phyloP scores from a whole-genome alignment of 1,140 invertebrate species.

The Lepidostoma basale region DNA sequence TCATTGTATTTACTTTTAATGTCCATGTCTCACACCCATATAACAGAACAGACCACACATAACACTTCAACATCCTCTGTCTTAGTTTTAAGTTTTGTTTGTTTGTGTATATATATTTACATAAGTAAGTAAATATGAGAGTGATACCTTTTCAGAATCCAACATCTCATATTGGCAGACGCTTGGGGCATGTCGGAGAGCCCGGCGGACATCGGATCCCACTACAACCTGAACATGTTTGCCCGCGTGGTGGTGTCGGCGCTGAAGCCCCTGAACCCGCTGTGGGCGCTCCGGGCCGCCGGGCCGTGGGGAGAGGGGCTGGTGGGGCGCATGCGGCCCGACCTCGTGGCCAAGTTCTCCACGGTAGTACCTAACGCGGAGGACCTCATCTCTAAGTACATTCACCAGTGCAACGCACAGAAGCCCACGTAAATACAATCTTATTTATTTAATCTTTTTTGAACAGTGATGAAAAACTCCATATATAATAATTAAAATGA shows the following conservation, averaged over 20 bases:
- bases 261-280: slow-evolving; percentile 78
- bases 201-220: slow-evolving; percentile 57
- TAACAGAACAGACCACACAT: too few relatives aligned
- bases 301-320: slow-evolving; percentile 69
- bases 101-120: too few relatives aligned
- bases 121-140: too few relatives aligned
- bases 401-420: slow-evolving; percentile 88
- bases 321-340: slow-evolving; percentile 6
- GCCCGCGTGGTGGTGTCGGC: slow-evolving; percentile 67
- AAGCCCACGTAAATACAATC: slow-evolving; percentile 78
- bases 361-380: slow-evolving; percentile 63
- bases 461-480: too few relatives aligned
- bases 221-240: slow-evolving; percentile 67
- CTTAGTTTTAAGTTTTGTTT: too few relatives aligned
- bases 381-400: slow-evolving; percentile 75
- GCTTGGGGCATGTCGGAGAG: slow-evolving; percentile 87
- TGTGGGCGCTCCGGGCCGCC: slow-evolving; percentile 75
- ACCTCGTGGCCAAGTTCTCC: slow-evolving; percentile 65
- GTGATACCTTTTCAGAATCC: too few relatives aligned
- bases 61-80: too few relatives aligned
- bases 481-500: too few relatives aligned
- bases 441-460: too few relatives aligned
- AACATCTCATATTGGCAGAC: slow-evolving; percentile 85
- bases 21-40: too few relatives aligned
- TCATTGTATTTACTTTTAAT: too few relatives aligned